phyloP scores from a whole-genome alignment of 2,888 invertebrate genomes.

The Eilema sororculum region DNA sequence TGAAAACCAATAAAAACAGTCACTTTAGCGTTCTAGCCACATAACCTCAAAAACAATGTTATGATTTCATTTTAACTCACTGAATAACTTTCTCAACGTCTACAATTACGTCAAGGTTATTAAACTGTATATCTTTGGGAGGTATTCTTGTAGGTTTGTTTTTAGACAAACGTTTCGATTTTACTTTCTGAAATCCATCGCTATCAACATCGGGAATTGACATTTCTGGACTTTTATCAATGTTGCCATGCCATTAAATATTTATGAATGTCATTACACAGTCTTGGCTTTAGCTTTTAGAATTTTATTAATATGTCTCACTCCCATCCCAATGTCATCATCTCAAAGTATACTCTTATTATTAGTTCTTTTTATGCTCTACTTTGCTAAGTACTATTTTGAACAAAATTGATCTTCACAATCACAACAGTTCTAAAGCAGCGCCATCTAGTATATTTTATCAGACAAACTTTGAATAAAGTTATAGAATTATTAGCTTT shows the following conservation, averaged over 20 bases:
- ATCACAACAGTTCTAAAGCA: background rate
- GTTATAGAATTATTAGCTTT: no score
- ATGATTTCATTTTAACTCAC: slow-evolving; percentile 53
- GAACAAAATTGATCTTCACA: background rate
- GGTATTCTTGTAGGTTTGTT: slow-evolving; percentile 71
- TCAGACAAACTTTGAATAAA: no score
- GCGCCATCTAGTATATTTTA: background rate
- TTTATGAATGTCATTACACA: background rate
- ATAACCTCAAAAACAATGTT: slow-evolving; percentile 43
- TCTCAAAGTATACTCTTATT: no score
- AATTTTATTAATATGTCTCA: no score
- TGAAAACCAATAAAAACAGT: slow-evolving; percentile 54
- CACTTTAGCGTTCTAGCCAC: slow-evolving; percentile 14
- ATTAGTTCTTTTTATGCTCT: no score
- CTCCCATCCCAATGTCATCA: no score
- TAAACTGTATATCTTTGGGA: slow-evolving; percentile 49
- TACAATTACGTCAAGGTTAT: slow-evolving; percentile 54
- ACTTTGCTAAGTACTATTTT: no score
- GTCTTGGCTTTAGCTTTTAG: no score
- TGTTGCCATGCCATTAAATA: slow-evolving; percentile 10
- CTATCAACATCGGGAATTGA: slow-evolving; percentile 71
- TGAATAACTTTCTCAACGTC: slow-evolving; percentile 64
- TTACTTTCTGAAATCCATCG: slow-evolving; percentile 80
- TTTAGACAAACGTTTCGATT: slow-evolving; percentile 70
- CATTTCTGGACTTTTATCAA: slow-evolving; percentile 57